Evolutionary conservation across 2,113 vertebrate species (phyloP).

Genomic region (Hippocampus guttulatus): DNA sequence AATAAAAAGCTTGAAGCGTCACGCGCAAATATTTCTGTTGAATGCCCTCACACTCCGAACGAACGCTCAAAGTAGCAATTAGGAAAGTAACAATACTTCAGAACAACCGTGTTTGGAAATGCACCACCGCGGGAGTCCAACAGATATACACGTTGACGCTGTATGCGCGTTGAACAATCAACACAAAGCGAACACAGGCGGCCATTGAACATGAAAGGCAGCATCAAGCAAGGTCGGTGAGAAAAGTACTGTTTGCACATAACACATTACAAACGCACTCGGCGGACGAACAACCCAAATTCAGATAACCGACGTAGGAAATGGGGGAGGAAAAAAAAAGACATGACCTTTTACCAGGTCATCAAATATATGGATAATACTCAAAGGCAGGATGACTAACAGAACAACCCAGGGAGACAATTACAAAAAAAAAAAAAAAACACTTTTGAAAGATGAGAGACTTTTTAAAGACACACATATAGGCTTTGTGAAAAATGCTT

Average conservation of each 20-base stretch:
- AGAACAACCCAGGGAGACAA: not conserved
- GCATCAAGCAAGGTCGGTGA: conserved; percentile 23
- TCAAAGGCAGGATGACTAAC: conserved; percentile 7
- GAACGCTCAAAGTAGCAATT: conserved; percentile 12
- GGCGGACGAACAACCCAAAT: conserved; percentile 16
- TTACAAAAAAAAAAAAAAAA: not conserved
- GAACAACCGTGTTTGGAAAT: not conserved
- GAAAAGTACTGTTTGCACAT: conserved; percentile 21
- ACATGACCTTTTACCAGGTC: conserved; percentile 19
- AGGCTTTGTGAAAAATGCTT: conserved; percentile 1
- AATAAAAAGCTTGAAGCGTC: conserved; percentile 15
- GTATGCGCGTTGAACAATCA: conserved; percentile 17
- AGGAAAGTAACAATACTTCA: conserved; percentile 7
- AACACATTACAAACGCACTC: not conserved
- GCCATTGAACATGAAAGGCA: conserved; percentile 31
- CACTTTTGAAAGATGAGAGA: conserved; percentile 10
- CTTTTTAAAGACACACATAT: conserved; percentile 20
- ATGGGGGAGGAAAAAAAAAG: conserved; percentile 4
- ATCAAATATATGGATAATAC: not conserved
- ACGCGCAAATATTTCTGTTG: conserved; percentile 5
- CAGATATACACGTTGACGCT: not conserved
- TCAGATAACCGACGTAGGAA: conserved; percentile 1
- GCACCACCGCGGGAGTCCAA: conserved; percentile 8
- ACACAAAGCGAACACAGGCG: conserved; percentile 24
- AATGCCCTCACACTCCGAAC: conserved; percentile 5